Evolutionary conservation across 2,113 vertebrate species (phyloP).

Genomic region (Martes martes): DNA sequence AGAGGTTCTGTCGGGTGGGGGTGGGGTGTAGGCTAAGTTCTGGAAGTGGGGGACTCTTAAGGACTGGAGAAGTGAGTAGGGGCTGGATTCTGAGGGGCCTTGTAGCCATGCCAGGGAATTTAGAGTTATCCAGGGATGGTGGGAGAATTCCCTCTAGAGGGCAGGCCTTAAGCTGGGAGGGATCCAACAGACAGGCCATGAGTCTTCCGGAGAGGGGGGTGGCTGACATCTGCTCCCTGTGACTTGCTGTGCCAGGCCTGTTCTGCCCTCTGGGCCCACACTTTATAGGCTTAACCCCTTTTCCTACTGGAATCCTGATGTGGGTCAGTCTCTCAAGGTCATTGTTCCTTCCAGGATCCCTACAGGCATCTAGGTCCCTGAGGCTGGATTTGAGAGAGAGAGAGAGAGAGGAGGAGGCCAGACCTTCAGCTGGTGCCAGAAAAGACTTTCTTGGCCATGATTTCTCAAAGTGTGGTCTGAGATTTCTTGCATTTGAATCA

Average conservation of each 20-base stretch:
- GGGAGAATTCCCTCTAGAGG: neutral
- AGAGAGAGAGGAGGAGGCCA: neutral
- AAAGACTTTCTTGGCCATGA: slow-evolving; percentile 7
- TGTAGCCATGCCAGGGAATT: neutral
- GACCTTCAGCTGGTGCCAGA: neutral
- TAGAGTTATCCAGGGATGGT: neutral
- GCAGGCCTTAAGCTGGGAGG: neutral
- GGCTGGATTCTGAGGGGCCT: neutral
- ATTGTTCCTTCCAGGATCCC: slow-evolving; percentile 1
- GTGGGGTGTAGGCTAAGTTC: neutral
- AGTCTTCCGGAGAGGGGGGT: neutral
- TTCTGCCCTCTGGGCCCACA: neutral
- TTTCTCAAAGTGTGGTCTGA: slow-evolving; percentile 24
- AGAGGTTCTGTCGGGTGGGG: neutral
- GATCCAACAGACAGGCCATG: neutral
- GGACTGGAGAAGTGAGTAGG: neutral
- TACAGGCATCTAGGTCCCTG: neutral
- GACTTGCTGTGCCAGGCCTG: neutral
- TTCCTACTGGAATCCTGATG: neutral
- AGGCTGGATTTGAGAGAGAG: neutral
- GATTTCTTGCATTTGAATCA: slow-evolving; percentile 37
- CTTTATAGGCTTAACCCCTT: neutral
- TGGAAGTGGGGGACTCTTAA: neutral
- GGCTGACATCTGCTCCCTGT: neutral
- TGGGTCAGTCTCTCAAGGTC: neutral